phyloP scores from a whole-genome alignment of 1,140 invertebrate species.

The Rhynchophorus ferrugineus region DNA sequence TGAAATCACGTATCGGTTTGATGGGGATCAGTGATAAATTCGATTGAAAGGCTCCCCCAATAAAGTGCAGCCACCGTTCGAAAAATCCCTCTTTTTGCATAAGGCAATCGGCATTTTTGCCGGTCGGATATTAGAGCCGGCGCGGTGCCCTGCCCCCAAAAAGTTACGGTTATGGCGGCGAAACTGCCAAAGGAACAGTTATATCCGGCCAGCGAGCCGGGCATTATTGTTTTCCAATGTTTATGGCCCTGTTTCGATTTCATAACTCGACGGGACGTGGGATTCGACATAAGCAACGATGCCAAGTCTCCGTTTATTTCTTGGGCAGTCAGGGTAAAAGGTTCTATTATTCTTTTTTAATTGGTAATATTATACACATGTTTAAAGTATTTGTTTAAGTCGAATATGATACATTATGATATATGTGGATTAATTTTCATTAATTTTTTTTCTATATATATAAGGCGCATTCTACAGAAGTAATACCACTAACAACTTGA shows the following conservation, averaged over 20 bases:
- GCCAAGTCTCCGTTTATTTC: not conserved
- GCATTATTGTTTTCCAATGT: constrained; percentile 47
- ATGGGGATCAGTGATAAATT: not conserved
- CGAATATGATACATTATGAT: not conserved
- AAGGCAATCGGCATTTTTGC: constrained; percentile 24
- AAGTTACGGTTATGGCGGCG: constrained; percentile 34
- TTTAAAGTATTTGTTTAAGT: too few species aligned
- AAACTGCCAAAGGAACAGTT: constrained; percentile 27
- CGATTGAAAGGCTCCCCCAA: constrained; percentile 4
- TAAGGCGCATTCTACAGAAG: not conserved
- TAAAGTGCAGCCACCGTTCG: constrained; percentile 2
- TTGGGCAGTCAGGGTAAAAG: not conserved
- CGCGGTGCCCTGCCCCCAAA: constrained; percentile 27
- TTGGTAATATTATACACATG: too few species aligned
- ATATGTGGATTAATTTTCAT: not conserved
- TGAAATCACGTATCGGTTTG: not conserved
- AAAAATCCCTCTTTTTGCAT: constrained; percentile 20
- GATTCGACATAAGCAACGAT: not conserved
- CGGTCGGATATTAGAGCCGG: constrained; percentile 18
- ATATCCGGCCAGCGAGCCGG: constrained; percentile 19
- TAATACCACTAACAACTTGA: not conserved
- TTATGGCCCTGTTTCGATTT: constrained; percentile 46
- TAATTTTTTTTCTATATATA: not conserved
- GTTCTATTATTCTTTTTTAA: too few species aligned
- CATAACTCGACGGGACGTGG: constrained; percentile 40